Base-by-base conservation (phyloP, 2,113 vertebrate species). In the Callipepla californica region DNA sequence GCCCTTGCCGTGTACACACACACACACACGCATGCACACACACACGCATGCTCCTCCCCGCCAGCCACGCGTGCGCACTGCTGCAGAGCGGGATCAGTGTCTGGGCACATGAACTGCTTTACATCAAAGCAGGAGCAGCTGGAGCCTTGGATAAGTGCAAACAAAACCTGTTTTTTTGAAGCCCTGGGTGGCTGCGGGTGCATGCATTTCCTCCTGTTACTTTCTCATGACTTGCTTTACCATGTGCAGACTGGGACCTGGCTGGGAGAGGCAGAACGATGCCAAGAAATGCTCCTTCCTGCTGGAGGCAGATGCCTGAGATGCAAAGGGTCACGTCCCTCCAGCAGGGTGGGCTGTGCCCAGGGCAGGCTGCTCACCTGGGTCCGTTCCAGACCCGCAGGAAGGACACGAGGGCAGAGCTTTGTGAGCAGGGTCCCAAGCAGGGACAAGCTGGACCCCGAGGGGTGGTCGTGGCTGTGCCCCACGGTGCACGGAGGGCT, bases 21-120 rank as follows among this genome's bases (percentile, higher is more conserved):
- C 30, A 23, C 19, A 22, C 13, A 6, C 6, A 9, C 10, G 19
- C 45, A 47, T 20, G 22, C 51, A 4, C 9, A 25, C 16, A 32
- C 21, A 82, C n/a, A 26, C 5, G 4, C 7, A 15, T 2, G 4
- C 32, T 30, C 11, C 4, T 51, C 11, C 21, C n/a, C 1, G 2
- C 42, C 12, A 38, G 59, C 17, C 44, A 5, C 2, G 3, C 4
- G 1, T 17, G 2, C 0, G 3, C 3, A 0, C 2, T 3, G 67
- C 57, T 66, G 87, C 25, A 18, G 58, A 61, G 38, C 40, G 8
- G 79, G 20, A 9, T 6, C 32, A 17, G 22, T 67, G 65, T 40
- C 47, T 13, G 85, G 45, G 18, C 1, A 1, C 69, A 36, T 2
- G 16, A 86, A 19, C 42, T 28, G 32, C 73, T 80, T 63, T 9